Conservation (phyloP, 2,113 vertebrate genomes). For the Lepus americanus region DNA sequence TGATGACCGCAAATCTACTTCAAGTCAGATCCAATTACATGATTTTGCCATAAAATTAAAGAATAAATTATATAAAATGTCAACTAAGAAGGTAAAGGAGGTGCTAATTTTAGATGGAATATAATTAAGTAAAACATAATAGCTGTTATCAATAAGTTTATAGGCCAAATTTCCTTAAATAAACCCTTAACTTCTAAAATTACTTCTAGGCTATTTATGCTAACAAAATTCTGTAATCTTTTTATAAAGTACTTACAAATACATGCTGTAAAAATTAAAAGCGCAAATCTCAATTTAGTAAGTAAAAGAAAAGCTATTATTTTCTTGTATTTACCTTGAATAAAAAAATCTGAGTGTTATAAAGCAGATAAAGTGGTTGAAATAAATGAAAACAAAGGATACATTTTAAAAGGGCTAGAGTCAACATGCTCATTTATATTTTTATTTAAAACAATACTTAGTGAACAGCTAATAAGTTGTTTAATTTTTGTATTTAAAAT, state of each 20-base stretch:
- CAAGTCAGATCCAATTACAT: neutral
- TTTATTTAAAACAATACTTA: conserved; percentile 61
- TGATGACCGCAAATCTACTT: conserved; percentile 26
- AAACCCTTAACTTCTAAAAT: conserved; percentile 44
- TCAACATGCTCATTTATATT: conserved; percentile 27
- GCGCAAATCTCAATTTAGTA: neutral
- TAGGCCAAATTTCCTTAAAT: neutral
- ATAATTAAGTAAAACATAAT: neutral
- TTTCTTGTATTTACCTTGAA: conserved; percentile 43
- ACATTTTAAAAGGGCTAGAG: neutral
- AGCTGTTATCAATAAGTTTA: neutral
- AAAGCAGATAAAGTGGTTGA: conserved; percentile 16
- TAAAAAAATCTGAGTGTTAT: conserved; percentile 7
- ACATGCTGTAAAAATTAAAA: neutral
- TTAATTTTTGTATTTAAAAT: conserved; percentile 39
- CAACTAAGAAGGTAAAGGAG: conserved; percentile 38
- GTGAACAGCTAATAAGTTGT: neutral
- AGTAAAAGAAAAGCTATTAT: conserved; percentile 41
- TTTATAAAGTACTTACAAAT: conserved; percentile 24
- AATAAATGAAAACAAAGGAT: neutral
- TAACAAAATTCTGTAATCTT: neutral
- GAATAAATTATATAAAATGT: conserved; percentile 43
- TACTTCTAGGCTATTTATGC: neutral
- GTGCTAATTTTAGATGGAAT: neutral
- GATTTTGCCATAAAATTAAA: conserved; percentile 43